A percentile compares a stretch with the other conserved stretches of the same genome.
Evolutionary conservation across 2,113 vertebrate species (phyloP).

Genomic region (Scartelaos histophorus): DNA sequence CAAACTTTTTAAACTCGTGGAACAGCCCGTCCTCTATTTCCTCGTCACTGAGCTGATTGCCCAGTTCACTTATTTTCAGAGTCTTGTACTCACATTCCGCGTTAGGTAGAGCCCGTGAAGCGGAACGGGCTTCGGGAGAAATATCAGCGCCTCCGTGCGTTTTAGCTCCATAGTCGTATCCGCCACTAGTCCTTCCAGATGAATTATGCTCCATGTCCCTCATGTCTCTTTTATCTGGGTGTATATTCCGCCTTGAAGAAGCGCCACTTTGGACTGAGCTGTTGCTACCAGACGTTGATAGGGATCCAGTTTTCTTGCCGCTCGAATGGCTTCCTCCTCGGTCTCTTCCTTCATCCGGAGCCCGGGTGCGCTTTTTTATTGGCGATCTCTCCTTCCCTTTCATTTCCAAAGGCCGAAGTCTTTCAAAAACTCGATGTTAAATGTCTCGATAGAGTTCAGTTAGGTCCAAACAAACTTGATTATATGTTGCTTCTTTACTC

Average conservation of each 20-base stretch:
- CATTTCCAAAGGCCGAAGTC: slow-evolving; percentile 68
- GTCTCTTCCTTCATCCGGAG: slow-evolving; percentile 80
- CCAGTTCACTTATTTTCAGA: slow-evolving; percentile 92
- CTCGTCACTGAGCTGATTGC: slow-evolving; percentile 91
- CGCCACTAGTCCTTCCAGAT: slow-evolving; percentile 77
- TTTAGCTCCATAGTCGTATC: slow-evolving; percentile 70
- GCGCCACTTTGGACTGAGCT: slow-evolving; percentile 73
- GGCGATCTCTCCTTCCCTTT: slow-evolving; percentile 94
- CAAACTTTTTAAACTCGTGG: slow-evolving; percentile 95
- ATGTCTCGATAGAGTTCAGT: not conserved
- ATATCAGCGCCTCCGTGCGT: slow-evolving; percentile 56
- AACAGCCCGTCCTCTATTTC: slow-evolving; percentile 95
- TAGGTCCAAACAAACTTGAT: not conserved
- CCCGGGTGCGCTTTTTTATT: slow-evolving; percentile 89
- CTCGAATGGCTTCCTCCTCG: slow-evolving; percentile 80
- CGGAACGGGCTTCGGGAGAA: slow-evolving; percentile 57
- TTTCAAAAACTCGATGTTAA: not conserved
- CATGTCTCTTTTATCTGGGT: slow-evolving; percentile 80
- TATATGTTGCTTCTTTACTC: slow-evolving; percentile 21
- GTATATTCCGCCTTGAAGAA: slow-evolving; percentile 76
- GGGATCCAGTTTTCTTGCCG: slow-evolving; percentile 82
- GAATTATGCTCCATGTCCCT: slow-evolving; percentile 80
- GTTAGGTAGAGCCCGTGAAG: slow-evolving; percentile 65
- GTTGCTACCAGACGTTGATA: slow-evolving; percentile 61
- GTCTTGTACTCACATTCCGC: slow-evolving; percentile 90